Base-by-base conservation (phyloP, 2,888 invertebrate species). In the Catotricha subobsoleta region DNA sequence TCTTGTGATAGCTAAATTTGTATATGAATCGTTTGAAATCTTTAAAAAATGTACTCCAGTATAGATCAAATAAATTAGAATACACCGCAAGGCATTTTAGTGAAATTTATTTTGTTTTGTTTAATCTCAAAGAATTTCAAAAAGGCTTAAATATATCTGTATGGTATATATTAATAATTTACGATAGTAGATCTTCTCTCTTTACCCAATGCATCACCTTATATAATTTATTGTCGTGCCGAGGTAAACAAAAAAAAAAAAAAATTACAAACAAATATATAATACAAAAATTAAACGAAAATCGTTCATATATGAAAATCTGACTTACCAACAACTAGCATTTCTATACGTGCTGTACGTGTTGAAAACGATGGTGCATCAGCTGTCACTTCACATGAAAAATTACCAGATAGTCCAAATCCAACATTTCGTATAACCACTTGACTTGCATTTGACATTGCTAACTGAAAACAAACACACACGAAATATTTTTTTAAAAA, bases 321-420 rank as follows among this genome's bases (percentile, higher is more conserved):
- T 21, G 13, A 60, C 79, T 76, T 67, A 84, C 83, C 76, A 46
- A 83, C 74, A 53, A 84, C 78, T 53, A 75, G 72, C 58, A 83
- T 74, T 50, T 71, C 67, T 52, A 72, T 73, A 25, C 67, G 64
- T 41, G 71, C 75, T 18, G 69, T 69, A 51, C 71, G 71, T 3
- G 80, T 80, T 16, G 74, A 72, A 57, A 80, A 78, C 31, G 71
- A 71, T 8, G 76, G 75, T 9, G 74, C 72, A 52, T 80, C 80
- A 1, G 76, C 76, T 7, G 80, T 80, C 46, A 81, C 80, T 62
- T 82, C 82, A 56, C 82, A 82, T 55, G 73, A 77, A 64, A 80
- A 81, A 67, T 78, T 79, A 5, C 82, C 82, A 28, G 80, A 73
- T 41, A 80, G 63, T 40, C 67, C 69, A 50, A 79, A 74, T 50